Base-by-base conservation (phyloP, 2,797 vertebrate species). In the Anableps anableps region DNA sequence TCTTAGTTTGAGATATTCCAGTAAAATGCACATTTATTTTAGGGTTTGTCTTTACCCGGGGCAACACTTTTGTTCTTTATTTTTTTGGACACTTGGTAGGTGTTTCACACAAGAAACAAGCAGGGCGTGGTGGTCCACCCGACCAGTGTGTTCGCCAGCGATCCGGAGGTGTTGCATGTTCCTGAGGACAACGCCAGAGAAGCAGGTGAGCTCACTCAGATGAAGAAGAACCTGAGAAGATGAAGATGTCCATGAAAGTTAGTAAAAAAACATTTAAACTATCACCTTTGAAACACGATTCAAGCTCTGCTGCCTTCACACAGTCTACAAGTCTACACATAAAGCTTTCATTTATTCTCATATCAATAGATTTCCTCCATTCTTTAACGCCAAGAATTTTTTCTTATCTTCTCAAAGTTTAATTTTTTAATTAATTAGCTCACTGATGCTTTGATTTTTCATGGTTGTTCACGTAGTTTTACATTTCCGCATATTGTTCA, bases 21-120 rank as follows among this genome's bases (percentile, higher is more conserved):
- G 8, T 21, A 66, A 64, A 31, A 38, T 14, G 1, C 36, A 6
- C 0, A 19, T 64, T 68, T 2, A 41, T 23, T 68, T 68, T 38
- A 38, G 36, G 8, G 10, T 64, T 17, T 26, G 3, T 64, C 34
- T 21, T 64, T 16, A 10, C 62, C 17, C 21, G 31, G 62, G 31
- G 19, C 8, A 11, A 34, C 34, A 5, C 4, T 5, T 41, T 68
- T n/a, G 23, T 66, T 85, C 2, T 70, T 43, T 50, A 50, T 78
- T 78, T 70, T 29, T 31, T 76, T 80, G 78, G 2, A 11, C 29
- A 2, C 73, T 55, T 19, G 68, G 2, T 71, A 99, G 98, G 93
- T 99, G 29, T 99, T 99, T 88, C 98, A 99, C 88, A 99, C 98
- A 0, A 96, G 88, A 85, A 96, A 86, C 87, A 99, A 99, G 90